These are phyloP conservation scores for Epistrophe eligans DNA, from an alignment of 2,888 invertebrate genomes.

Conservation along the genomic window DNA sequence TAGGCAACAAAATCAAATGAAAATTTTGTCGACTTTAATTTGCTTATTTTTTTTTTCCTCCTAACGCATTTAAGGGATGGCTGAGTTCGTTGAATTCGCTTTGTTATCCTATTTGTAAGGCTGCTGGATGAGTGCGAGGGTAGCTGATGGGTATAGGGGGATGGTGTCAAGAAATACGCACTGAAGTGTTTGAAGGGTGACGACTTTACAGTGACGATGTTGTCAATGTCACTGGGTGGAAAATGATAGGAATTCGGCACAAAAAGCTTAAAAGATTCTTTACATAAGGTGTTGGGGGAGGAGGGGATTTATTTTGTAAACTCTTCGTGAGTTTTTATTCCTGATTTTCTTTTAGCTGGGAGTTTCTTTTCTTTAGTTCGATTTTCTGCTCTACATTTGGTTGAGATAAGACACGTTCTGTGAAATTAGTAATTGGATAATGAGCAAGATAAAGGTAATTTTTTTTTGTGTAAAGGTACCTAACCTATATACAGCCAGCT, in stretches of 20 bases:
- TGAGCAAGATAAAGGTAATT: conserved; percentile 57
- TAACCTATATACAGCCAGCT: not conserved
- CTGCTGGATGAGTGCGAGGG: conserved; percentile 42
- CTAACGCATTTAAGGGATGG: conserved; percentile 22
- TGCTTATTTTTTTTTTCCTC: conserved; percentile 17
- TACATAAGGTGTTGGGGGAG: conserved; percentile 58
- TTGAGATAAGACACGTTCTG: conserved; percentile 56
- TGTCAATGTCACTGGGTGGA: not conserved
- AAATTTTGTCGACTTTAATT: conserved; percentile 66
- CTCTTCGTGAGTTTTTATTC: conserved; percentile 16
- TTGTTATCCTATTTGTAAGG: conserved; percentile 11
- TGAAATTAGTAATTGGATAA: conserved; percentile 75
- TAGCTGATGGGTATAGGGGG: not conserved
- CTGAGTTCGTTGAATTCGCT: conserved; percentile 30
- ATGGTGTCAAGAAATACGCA: conserved; percentile 46
- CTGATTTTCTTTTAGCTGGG: not conserved
- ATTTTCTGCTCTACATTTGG: conserved; percentile 23
- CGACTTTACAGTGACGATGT: not conserved
- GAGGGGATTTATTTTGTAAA: conserved; percentile 8
- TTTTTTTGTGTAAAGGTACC: not conserved
- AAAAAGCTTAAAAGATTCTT: conserved; percentile 67
- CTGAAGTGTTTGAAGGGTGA: conserved; percentile 51
- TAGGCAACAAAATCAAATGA: conserved; percentile 70
- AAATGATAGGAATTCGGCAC: conserved; percentile 32
- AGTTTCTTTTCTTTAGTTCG: conserved; percentile 5